Evolutionary conservation across 1,140 invertebrate species (phyloP), one percentile per base, ranked within the genome.

Genomic region (Myzus persicae): DNA sequence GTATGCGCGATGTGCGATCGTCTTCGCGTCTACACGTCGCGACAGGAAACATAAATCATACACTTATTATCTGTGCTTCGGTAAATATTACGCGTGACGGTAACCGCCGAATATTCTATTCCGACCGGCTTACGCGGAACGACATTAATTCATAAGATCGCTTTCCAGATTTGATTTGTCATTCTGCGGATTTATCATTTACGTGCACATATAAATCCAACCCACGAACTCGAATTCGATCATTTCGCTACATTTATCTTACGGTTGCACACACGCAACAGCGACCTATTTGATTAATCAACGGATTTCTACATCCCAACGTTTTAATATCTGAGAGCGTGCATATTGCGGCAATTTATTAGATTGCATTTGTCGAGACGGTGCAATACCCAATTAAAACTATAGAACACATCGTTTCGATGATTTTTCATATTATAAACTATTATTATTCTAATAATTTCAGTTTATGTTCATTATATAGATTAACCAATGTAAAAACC

Each of bases 41-140:
- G n/a, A 46, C 84, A 20, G 44, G 44, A 51, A 88, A 88, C 44
- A 88, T 88, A 88, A 51, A 88, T 88, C 85, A 48, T 88, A 46
- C 9, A 36, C n/a, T n/a, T n/a, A n/a, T 88, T 36, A 36, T 36
- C n/a, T 88, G 18, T 22, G 44, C 6, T 88, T n/a, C n/a, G 46
- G 85, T 88, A 88, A 88, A 48, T 48, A 88, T 51, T 48, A 8
- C 85, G 44, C 85, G 4, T 46, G 42, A 36, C 14, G 42, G 40
- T 36, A 22, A 81, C 31, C n/a, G 2, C 36, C n/a, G 20, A 51
- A 44, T 26, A 36, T 22, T 48, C n/a, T 44, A 44, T 42, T 44
- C 84, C 84, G 26, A 26, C 2, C 40, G 24, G 24, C 2, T 1
- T 14, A 44, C 42, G 11, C 40, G 44, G n/a, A 87, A 18, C 42